These are phyloP conservation scores for Pholis gunnellus DNA, from an alignment of 2,113 vertebrate species.

Conservation along the genomic window DNA sequence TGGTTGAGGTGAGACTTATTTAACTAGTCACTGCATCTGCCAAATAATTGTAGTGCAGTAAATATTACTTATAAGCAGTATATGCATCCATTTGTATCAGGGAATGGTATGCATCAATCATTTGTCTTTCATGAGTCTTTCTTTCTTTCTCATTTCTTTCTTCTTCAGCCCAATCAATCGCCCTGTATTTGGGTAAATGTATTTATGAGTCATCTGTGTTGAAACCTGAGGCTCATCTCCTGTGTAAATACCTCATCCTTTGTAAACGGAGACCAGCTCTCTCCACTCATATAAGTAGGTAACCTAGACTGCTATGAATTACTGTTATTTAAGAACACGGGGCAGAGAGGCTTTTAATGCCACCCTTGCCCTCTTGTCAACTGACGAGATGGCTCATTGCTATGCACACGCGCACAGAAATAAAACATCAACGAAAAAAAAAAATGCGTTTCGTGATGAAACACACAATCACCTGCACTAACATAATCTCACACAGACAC, in stretches of 20 bases:
- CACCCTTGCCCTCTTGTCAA: slow-evolving; percentile 34
- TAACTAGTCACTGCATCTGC: background rate
- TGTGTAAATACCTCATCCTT: slow-evolving; percentile 23
- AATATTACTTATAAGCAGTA: background rate
- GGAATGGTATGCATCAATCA: background rate
- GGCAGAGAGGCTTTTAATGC: slow-evolving; percentile 27
- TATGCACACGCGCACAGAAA: slow-evolving; percentile 16
- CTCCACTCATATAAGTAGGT: slow-evolving; percentile 12
- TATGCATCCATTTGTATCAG: background rate
- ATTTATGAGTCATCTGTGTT: slow-evolving; percentile 38
- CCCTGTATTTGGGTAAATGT: slow-evolving; percentile 30
- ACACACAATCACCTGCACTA: slow-evolving; percentile 5
- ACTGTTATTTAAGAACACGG: slow-evolving; percentile 39
- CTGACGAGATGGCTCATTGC: slow-evolving; percentile 37
- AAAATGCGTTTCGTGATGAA: slow-evolving; percentile 11
- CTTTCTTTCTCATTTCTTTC: background rate
- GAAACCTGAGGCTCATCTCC: slow-evolving; percentile 23
- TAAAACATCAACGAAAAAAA: slow-evolving; percentile 13
- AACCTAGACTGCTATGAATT: slow-evolving; percentile 39
- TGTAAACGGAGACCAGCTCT: slow-evolving; percentile 14
- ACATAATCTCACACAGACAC: slow-evolving; percentile 27
- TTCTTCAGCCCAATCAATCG: slow-evolving; percentile 31
- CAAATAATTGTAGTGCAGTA: background rate
- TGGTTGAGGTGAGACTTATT: background rate
- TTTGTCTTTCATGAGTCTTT: background rate